phyloP scores from a whole-genome alignment of 2,888 invertebrate species.

The Melikaiella ostensackeni region DNA sequence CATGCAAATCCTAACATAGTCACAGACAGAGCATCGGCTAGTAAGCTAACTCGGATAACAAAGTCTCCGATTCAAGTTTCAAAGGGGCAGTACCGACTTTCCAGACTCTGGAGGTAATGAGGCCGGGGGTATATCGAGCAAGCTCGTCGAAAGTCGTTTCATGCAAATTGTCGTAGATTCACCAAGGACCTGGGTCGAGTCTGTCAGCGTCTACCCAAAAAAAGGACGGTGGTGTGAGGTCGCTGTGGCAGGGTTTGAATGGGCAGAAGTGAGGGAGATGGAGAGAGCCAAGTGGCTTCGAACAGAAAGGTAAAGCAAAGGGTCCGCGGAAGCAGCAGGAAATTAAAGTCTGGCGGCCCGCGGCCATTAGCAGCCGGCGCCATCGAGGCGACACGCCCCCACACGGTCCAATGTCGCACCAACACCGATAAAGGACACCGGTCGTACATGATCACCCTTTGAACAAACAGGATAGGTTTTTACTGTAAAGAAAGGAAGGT shows the following conservation, averaged over 20 bases:
- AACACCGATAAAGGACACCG: constrained; percentile 67
- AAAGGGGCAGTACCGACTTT: constrained; percentile 3
- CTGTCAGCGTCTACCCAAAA: constrained; percentile 56
- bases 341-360: constrained; percentile 78
- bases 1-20: constrained; percentile 63
- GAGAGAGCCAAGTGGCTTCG: constrained; percentile 64
- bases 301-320: constrained; percentile 74
- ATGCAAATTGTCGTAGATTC: constrained; percentile 64
- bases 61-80: constrained; percentile 20
- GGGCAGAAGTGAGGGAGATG: constrained; percentile 44
- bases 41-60: constrained; percentile 1
- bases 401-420: constrained; percentile 72
- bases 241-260: constrained; percentile 48
- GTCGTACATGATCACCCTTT: constrained; percentile 54
- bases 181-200: constrained; percentile 49
- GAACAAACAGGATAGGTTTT: constrained; percentile 55
- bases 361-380: constrained; percentile 78
- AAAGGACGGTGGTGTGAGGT: constrained; percentile 43
- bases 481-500: not conserved
- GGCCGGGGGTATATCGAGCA: constrained; percentile 54
- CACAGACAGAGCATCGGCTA: constrained; percentile 20
- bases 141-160: constrained; percentile 63
- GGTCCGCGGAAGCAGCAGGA: constrained; percentile 77
- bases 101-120: constrained; percentile 59
- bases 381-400: constrained; percentile 77